These are phyloP conservation scores for Heptranchias perlo DNA, from an alignment of 2,113 vertebrate genomes.

Conservation along the genomic window DNA sequence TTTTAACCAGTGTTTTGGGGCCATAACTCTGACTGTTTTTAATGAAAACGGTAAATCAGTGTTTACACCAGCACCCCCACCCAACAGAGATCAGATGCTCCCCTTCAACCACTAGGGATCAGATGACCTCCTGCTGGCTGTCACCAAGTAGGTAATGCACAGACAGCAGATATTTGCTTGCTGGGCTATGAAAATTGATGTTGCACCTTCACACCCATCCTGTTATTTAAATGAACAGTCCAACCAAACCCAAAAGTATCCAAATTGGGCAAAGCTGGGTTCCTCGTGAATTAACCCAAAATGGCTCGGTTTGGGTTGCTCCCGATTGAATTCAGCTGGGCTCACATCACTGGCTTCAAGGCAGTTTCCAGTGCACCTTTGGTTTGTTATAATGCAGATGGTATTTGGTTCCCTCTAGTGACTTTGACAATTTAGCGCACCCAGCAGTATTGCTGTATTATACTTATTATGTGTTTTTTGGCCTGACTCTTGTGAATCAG, in stretches of 20 bases:
- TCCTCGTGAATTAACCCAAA: neutral
- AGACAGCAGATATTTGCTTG: neutral
- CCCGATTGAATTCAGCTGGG: neutral
- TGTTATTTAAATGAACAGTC: neutral
- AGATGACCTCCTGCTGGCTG: neutral
- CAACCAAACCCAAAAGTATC: neutral
- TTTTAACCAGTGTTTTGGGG: neutral
- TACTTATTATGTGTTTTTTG: neutral
- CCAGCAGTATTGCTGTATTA: neutral
- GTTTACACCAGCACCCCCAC: neutral
- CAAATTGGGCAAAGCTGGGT: neutral
- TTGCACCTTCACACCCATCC: neutral
- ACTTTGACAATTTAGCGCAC: neutral
- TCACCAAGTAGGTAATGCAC: neutral
- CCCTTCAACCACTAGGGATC: neutral
- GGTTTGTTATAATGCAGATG: neutral
- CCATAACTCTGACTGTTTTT: neutral
- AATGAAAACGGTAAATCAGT: neutral
- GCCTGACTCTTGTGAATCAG: neutral
- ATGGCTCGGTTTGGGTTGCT: neutral
- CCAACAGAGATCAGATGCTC: no score
- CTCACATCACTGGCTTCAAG: neutral
- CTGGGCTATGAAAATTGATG: neutral
- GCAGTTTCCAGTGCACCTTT: neutral
- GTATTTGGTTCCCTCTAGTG: conserved; percentile 38